phyloP scores from a whole-genome alignment of 2,113 vertebrate species.

The Strix aluco region DNA sequence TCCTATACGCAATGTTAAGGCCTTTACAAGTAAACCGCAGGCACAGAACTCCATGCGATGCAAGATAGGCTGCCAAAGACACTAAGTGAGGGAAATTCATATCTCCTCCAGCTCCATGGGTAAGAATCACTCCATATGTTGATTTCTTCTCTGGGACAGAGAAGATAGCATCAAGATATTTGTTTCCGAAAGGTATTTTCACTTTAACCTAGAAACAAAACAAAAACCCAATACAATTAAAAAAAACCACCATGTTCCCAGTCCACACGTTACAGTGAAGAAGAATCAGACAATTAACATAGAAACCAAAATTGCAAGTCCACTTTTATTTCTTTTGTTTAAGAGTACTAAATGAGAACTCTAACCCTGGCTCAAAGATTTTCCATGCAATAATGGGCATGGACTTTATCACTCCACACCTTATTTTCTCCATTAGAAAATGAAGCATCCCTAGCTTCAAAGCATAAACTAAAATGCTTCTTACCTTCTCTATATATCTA shows the following conservation, averaged over 20 bases:
- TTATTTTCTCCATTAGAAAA: not conserved
- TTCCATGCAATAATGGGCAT: not conserved
- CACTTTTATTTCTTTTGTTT: not conserved
- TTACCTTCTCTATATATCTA: not conserved
- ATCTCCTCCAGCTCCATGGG: conserved; percentile 91
- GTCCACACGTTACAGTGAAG: not conserved
- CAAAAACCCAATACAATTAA: rapidly evolving
- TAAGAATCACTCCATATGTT: conserved; percentile 82
- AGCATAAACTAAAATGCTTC: not conserved
- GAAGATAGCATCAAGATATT: conserved; percentile 81
- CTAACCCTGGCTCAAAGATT: not conserved
- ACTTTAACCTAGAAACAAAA: conserved; percentile 80
- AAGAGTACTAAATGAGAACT: not conserved
- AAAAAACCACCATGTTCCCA: not conserved
- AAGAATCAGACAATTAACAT: not conserved
- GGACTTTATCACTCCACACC: not conserved
- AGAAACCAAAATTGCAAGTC: not conserved
- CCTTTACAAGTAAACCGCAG: conserved; percentile 94
- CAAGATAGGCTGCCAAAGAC: conserved; percentile 79
- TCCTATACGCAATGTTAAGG: conserved; percentile 85
- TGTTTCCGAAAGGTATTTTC: conserved; percentile 86
- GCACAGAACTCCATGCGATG: conserved; percentile 79
- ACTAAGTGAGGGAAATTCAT: conserved; percentile 88
- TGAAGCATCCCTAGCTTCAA: not conserved
- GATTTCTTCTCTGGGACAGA: conserved; percentile 74